phyloP scores from a whole-genome alignment of 2,113 vertebrate genomes.

The Eulemur macaco region DNA sequence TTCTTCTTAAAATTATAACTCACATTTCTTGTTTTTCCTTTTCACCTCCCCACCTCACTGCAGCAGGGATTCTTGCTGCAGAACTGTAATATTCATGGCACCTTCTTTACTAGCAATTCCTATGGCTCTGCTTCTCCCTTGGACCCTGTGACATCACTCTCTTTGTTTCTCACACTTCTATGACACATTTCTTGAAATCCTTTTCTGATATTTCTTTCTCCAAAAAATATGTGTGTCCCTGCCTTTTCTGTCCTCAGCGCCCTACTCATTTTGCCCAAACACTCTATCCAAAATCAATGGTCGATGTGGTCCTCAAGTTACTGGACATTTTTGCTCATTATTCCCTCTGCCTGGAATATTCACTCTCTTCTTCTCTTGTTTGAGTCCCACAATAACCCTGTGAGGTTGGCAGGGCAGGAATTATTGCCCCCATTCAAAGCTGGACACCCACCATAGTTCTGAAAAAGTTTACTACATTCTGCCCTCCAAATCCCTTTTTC shows the following conservation, averaged over 20 bases:
- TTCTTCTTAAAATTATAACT: neutral
- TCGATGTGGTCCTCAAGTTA: neutral
- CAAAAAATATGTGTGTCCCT: neutral
- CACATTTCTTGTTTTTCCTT: neutral
- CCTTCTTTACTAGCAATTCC: neutral
- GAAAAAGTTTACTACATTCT: neutral
- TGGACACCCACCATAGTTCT: neutral
- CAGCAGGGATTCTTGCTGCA: neutral
- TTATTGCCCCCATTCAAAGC: neutral
- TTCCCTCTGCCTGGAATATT: neutral
- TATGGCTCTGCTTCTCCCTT: neutral
- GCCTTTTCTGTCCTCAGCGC: neutral
- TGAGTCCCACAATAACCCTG: neutral
- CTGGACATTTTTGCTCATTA: neutral
- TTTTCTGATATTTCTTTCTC: neutral
- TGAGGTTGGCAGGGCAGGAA: neutral
- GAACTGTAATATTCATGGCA: neutral
- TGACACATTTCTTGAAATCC: neutral
- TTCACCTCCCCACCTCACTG: neutral
- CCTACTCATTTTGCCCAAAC: neutral
- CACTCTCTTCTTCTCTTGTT: neutral
- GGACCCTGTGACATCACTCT: neutral
- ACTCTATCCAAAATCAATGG: slow-evolving; percentile 5
- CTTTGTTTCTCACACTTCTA: neutral
- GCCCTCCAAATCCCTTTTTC: neutral